Evolutionary conservation across 2,888 invertebrate genomes (phyloP), one percentile per base, ranked within the genome.

Genomic region (Melinopterus prodromus): DNA sequence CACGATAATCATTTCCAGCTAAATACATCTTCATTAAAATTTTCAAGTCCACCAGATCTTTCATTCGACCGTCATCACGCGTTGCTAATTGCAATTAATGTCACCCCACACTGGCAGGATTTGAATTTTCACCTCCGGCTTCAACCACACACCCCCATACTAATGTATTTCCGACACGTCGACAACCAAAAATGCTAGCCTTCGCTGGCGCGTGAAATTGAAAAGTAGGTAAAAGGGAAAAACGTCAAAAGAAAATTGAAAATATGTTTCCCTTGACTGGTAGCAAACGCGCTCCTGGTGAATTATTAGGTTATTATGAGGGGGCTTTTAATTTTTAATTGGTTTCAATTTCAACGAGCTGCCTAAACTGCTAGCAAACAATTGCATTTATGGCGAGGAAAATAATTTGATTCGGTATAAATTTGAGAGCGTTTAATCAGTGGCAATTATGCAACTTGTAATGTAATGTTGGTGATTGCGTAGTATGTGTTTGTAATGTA

Each of bases 111-210:
- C 53, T 53, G 53, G 53, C 12, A 53, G 53, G 53, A 26, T 12
- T 53, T 53, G 53, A 53, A 53, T 53, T 7, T 53, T 12, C 53
- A 53, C 53, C 53, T 53, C 53, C 53, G 53, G 53, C 12, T 53
- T 53, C 7, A 53, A 53, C 7, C 53, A 7, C 53, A 12, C 12
- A 12, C 53, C 7, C 53, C 53, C 53, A 12, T 53, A 12, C 53
- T 53, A 53, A 53, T 53, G 53, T 53, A 53, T 53, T 53, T 53
- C 53, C 53, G 53, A 53, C 53, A 53, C 53, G 53, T 53, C 53
- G 53, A 53, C 53, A 53, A 26, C 5, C 53, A 12, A 53, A 12
- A 53, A 53, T 12, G 53, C 53, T 12, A 53, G 3, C 53, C 53
- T 53, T 53, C 53, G 53, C 12, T 12, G 53, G 53, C 12, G 53